These are phyloP conservation scores for Magallana angulata DNA, from an alignment of 1,140 invertebrate genomes.

Conservation along the genomic window DNA sequence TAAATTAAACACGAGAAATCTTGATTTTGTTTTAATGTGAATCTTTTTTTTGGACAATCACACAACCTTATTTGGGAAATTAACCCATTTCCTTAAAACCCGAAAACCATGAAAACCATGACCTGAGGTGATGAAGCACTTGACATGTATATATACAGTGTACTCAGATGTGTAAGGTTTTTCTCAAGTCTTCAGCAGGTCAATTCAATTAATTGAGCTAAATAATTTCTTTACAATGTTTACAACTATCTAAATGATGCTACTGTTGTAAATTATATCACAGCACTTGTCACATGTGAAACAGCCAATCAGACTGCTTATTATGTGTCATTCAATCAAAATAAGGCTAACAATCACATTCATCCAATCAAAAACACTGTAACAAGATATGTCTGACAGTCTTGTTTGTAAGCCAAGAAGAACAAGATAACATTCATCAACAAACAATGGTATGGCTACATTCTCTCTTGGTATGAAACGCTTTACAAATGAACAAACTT, in stretches of 20 bases:
- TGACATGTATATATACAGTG: too few relatives aligned
- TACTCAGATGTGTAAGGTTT: neutral
- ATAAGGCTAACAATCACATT: neutral
- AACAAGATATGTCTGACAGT: conserved; percentile 22
- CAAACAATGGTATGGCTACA: neutral
- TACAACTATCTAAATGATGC: neutral
- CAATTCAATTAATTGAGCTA: conserved; percentile 22
- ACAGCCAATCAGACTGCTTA: neutral
- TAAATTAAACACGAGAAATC: too few relatives aligned
- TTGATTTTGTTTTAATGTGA: too few relatives aligned
- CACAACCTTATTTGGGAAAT: too few relatives aligned
- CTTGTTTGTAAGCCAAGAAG: neutral
- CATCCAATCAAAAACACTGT: conserved; percentile 4
- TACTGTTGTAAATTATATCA: conserved; percentile 13
- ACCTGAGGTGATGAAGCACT: too few relatives aligned
- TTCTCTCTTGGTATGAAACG: neutral
- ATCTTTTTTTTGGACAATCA: too few relatives aligned
- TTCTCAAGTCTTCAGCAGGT: neutral
- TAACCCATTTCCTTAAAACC: too few relatives aligned
- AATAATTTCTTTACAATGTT: too few relatives aligned
- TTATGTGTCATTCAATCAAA: neutral
- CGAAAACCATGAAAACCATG: too few relatives aligned
- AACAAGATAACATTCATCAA: neutral
- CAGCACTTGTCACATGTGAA: conserved; percentile 29
- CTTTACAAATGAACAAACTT: neutral